These are phyloP conservation scores for Plagodis dolabraria DNA, from an alignment of 2,888 invertebrate species.

Conservation along the genomic window DNA sequence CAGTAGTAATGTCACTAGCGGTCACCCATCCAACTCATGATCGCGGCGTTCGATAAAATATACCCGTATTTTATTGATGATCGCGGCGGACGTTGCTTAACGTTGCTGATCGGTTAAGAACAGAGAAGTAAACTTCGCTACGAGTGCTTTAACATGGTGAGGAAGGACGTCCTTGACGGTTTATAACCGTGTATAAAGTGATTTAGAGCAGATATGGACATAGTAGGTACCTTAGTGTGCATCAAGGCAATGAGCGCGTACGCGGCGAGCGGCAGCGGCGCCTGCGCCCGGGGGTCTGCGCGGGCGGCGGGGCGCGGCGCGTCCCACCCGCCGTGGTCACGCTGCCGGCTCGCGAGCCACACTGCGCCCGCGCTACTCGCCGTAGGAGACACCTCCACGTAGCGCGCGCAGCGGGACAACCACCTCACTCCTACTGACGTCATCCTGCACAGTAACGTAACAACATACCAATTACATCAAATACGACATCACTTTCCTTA, in stretches of 20 bases:
- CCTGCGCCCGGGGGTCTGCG: conserved; percentile 73
- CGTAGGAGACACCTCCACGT: conserved; percentile 63
- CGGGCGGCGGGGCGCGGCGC: conserved; percentile 84
- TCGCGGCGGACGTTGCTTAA: too few species aligned
- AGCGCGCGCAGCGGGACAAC: conserved; percentile 67
- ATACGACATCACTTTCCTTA: too few species aligned
- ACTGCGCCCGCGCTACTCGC: conserved; percentile 84
- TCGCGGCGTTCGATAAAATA: too few species aligned
- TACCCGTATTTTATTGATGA: too few species aligned
- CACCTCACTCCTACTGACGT: conserved; percentile 72
- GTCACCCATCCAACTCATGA: too few species aligned
- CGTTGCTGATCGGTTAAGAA: too few species aligned
- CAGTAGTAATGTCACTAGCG: too few species aligned
- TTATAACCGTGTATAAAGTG: too few species aligned
- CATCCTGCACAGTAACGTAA: conserved; percentile 59
- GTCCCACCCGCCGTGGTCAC: conserved; percentile 90
- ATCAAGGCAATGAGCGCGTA: conserved; percentile 91
- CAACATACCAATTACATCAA: not conserved
- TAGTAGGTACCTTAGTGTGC: conserved; percentile 83
- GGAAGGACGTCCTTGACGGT: too few species aligned
- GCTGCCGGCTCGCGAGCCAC: conserved; percentile 91
- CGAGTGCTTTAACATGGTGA: too few species aligned
- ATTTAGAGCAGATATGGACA: too few species aligned
- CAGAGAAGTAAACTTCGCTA: too few species aligned
- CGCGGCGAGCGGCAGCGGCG: conserved; percentile 89